phyloP scores from a whole-genome alignment of 2,888 invertebrate species.

The Hemithea aestivaria region DNA sequence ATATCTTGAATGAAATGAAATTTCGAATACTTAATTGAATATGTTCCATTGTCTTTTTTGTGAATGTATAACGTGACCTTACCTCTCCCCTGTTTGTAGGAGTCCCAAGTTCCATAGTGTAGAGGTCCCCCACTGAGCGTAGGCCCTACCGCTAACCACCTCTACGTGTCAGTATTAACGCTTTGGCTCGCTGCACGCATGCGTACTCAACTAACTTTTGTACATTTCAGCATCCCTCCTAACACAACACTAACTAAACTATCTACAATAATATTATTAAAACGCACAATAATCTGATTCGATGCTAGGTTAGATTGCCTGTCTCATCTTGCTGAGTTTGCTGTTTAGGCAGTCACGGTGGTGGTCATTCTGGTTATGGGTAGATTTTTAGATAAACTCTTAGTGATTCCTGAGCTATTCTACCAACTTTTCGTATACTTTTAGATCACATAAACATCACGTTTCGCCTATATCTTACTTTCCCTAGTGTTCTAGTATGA shows the following conservation, averaged over 20 bases:
- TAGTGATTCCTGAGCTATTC: neutral
- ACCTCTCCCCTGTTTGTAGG: constrained; percentile 12
- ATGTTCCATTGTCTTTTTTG: too few species aligned
- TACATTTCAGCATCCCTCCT: constrained; percentile 74
- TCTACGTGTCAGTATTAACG: constrained; percentile 49
- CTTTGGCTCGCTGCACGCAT: constrained; percentile 75
- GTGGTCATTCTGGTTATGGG: constrained; percentile 36
- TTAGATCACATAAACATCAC: constrained; percentile 5
- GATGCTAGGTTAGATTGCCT: constrained; percentile 36
- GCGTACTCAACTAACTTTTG: constrained; percentile 71
- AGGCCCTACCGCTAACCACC: constrained; percentile 64
- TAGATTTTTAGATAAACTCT: constrained; percentile 8
- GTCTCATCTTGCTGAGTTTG: constrained; percentile 51
- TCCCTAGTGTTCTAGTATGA: constrained; percentile 14
- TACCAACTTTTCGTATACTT: neutral
- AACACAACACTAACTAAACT: constrained; percentile 62
- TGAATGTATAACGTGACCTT: constrained; percentile 3
- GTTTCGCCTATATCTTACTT: constrained; percentile 33
- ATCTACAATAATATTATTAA: constrained; percentile 35
- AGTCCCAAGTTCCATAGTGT: constrained; percentile 35
- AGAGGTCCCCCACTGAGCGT: constrained; percentile 30
- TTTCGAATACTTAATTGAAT: too few species aligned
- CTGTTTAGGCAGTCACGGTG: constrained; percentile 28
- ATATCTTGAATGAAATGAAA: too few species aligned
- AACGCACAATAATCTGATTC: constrained; percentile 31